Conservation (phyloP, 2,113 vertebrate species). For the Aplodontia rufa region DNA sequence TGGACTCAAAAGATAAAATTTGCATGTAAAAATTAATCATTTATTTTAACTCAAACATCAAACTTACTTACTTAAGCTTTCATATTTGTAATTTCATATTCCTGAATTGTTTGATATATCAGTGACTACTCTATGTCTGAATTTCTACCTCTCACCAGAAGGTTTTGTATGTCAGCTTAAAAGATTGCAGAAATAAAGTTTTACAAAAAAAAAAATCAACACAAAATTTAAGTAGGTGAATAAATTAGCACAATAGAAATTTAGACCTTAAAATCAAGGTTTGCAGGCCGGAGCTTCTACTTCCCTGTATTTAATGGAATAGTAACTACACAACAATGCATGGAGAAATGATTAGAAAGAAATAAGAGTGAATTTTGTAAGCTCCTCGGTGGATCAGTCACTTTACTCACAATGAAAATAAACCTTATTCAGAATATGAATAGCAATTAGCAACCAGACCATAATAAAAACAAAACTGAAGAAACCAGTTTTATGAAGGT, state of each 20-base stretch:
- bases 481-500: neutral
- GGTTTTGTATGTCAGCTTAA: conserved; percentile 54
- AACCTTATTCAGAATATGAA: neutral
- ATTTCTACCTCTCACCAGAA: conserved; percentile 72
- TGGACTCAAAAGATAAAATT: conserved; percentile 33
- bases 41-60: conserved; percentile 71
- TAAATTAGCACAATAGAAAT: conserved; percentile 63
- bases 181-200: conserved; percentile 73
- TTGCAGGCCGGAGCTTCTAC: neutral
- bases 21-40: conserved; percentile 74
- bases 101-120: conserved; percentile 73
- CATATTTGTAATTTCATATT: conserved; percentile 78
- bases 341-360: neutral
- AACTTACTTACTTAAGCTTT: conserved; percentile 73
- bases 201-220: conserved; percentile 54
- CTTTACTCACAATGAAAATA: neutral
- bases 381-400: neutral
- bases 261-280: neutral
- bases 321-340: neutral
- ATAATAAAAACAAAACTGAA: neutral
- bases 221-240: conserved; percentile 67
- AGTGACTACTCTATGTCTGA: conserved; percentile 67
- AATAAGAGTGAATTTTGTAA: conserved; percentile 1
- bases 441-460: neutral
- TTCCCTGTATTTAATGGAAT: conserved; percentile 12